Evolutionary conservation across 2,113 vertebrate species (phyloP), one percentile per base, ranked within the genome.

Genomic region (Osmerus eperlanus): DNA sequence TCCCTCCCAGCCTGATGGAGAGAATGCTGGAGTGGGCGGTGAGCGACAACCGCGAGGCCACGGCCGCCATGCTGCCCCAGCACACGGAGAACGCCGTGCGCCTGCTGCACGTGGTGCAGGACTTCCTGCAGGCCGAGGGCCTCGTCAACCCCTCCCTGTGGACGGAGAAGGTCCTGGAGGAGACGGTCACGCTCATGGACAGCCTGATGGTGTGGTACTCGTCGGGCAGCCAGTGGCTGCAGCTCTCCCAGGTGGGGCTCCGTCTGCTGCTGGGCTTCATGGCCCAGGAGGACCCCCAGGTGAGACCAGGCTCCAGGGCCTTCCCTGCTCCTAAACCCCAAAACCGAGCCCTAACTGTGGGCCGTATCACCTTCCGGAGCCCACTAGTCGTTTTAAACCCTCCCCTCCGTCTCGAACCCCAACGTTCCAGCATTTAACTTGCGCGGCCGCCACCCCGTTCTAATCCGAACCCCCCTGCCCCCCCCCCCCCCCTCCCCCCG

Each of bases 81-180:
- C 93, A 95, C 88, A 95, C 93, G 9, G 96, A 99, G 90, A 98
- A 98, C 74, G 96, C 94, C 0, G 95, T 97, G 74, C 93, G 91
- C 16, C 86, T 99, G 70, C 89, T 97, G n/a, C 87, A 98, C 72
- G 86, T 98, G 77, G 91, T 95, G 28, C 96, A 98, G 79, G 96
- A 98, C 86, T 98, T 99, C 75, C 91, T 99, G 32, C 95, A 97
- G 81, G 93, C 96, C 1, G 97, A 99, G 87, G 97, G 96, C 59
- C 84, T 95, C 73, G 89, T 95, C 72, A 97, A 94, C 79, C 91
- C 95, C 16, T 89, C 85, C 3, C 85, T 98, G 76, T 99, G 97
- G 97, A 97, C 95, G 9, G 96, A 97, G 83, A 96, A 96, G 92
- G 94, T 98, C 16, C 90, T 99, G 83, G 96, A 99, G 25, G 94